Conservation (phyloP, 2,113 vertebrate genomes). For the Potamarius usumacintae region DNA sequence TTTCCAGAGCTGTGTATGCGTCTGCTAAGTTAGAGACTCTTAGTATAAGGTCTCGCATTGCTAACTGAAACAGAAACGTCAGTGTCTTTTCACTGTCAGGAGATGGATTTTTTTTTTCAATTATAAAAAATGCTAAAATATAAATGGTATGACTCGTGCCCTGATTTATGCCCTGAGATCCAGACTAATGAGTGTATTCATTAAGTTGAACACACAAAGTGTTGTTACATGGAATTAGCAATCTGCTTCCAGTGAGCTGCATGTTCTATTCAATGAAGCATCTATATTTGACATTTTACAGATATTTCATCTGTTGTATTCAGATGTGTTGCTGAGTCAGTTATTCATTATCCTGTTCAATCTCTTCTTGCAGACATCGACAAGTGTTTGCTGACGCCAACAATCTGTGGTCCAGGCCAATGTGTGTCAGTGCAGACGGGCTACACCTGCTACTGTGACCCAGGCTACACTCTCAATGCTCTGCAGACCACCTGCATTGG, state of each 20-base stretch:
- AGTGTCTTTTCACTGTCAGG: background rate
- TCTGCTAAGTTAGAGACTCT: background rate
- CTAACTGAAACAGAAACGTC: background rate
- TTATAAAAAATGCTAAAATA: no score
- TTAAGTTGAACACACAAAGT: background rate
- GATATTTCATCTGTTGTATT: background rate
- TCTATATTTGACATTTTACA: background rate
- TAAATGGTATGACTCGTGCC: background rate
- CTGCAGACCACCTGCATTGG: slow-evolving; percentile 77
- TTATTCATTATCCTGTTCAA: slow-evolving; percentile 11
- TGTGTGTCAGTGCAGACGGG: slow-evolving; percentile 72
- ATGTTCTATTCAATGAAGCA: background rate
- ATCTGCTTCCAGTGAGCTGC: background rate
- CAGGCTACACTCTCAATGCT: slow-evolving; percentile 72
- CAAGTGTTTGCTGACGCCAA: slow-evolving; percentile 66
- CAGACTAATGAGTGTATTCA: no score
- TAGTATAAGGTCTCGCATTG: background rate
- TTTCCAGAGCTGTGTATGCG: background rate
- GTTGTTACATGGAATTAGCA: background rate
- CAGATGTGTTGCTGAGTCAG: background rate
- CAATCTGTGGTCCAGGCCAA: slow-evolving; percentile 72
- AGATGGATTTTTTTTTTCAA: background rate
- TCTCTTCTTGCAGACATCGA: slow-evolving; percentile 62
- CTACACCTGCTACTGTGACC: slow-evolving; percentile 74
- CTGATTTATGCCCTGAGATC: background rate